Conservation (phyloP, 2,113 vertebrate species). For the Cariama cristata region DNA sequence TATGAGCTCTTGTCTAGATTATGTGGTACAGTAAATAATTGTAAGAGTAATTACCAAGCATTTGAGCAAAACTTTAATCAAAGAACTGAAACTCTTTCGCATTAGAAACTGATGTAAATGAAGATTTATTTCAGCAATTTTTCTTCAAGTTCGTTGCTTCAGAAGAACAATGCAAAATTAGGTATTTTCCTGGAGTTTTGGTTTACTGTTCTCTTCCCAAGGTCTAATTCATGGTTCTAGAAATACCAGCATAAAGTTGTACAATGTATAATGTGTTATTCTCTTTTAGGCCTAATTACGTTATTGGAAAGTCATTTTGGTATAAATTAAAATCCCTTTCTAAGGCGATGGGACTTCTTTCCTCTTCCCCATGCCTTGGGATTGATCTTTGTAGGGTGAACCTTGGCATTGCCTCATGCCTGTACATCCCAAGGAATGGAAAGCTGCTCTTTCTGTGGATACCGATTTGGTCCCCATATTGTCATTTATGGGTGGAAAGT, state of each 20-base stretch:
- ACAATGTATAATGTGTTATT: neutral
- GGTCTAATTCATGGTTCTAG: neutral
- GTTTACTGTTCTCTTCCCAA: neutral
- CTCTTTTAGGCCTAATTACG: neutral
- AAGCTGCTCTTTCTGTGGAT: neutral
- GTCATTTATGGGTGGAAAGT: neutral
- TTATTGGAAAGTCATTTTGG: neutral
- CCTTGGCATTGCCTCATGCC: neutral
- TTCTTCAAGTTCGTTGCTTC: neutral
- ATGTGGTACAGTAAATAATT: slow-evolving; percentile 57
- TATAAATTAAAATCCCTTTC: slow-evolving; percentile 2
- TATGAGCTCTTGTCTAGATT: slow-evolving; percentile 49
- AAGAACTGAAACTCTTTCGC: slow-evolving; percentile 10
- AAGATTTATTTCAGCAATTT: slow-evolving; percentile 49
- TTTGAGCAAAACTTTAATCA: slow-evolving; percentile 51
- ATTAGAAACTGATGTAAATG: slow-evolving; percentile 15
- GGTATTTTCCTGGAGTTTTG: neutral
- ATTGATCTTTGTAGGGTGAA: neutral
- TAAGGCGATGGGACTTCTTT: neutral
- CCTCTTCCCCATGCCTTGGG: neutral
- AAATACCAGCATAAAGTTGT: neutral
- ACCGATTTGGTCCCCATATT: rapidly evolving
- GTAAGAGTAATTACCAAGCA: slow-evolving; percentile 39
- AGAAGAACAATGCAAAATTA: neutral
- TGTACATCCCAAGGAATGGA: neutral